These are phyloP conservation scores for Gnathonemus echidnorhynchus DNA, from an alignment of 2,113 vertebrate genomes.

Conservation along the genomic window DNA sequence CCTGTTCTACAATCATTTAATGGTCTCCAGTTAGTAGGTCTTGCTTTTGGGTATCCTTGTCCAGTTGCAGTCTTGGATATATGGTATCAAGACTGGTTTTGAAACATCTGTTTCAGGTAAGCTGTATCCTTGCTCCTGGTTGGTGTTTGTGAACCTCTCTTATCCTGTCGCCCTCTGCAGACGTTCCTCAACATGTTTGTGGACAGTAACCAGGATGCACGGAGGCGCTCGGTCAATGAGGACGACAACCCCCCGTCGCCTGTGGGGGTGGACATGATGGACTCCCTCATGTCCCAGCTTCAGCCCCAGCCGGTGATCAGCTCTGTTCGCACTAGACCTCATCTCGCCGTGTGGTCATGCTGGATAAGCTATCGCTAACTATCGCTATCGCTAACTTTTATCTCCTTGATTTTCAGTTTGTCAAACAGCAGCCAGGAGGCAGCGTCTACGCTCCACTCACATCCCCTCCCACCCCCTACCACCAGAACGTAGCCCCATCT, in stretches of 20 bases:
- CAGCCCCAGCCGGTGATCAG: constrained; percentile 51
- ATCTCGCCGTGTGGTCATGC: not conserved
- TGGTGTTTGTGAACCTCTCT: not conserved
- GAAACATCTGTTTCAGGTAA: not conserved
- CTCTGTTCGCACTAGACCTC: not conserved
- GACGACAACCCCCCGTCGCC: constrained; percentile 97
- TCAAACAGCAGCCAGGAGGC: constrained; percentile 66
- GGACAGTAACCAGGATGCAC: constrained; percentile 93
- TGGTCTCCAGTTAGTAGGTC: not conserved
- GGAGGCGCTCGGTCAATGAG: constrained; percentile 90
- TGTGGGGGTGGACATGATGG: constrained; percentile 87
- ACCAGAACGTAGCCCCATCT: constrained; percentile 81
- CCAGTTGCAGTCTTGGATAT: not conserved
- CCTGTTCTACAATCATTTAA: not conserved
- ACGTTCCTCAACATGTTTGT: constrained; percentile 99
- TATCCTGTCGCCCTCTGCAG: constrained; percentile 46
- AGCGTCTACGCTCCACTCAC: constrained; percentile 87
- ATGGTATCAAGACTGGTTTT: not conserved
- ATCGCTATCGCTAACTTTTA: not conserved
- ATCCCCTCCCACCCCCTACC: constrained; percentile 88
- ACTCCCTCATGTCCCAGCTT: constrained; percentile 81
- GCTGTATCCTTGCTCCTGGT: not conserved
- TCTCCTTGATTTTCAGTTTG: constrained; percentile 53
- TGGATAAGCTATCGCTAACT: not conserved
- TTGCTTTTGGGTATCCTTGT: not conserved